Conservation (phyloP, 2,113 vertebrate species). For the Anhinga rufa region DNA sequence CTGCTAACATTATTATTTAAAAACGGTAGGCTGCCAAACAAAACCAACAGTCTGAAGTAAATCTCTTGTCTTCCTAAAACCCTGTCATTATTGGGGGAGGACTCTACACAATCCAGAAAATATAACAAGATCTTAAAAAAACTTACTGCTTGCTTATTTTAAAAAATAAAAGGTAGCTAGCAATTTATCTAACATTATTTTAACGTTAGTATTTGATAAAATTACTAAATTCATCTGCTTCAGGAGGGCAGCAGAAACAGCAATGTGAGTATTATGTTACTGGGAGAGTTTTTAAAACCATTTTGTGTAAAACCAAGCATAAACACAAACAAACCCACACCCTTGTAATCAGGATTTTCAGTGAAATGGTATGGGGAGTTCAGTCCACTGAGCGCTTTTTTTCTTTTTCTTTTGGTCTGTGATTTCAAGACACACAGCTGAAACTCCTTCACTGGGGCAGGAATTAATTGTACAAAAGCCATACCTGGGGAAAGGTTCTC, state of each 20-base stretch:
- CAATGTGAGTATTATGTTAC: neutral
- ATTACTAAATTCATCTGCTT: neutral
- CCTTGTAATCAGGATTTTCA: neutral
- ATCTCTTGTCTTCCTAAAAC: constrained; percentile 47
- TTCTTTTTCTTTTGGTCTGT: neutral
- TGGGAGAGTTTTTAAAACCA: neutral
- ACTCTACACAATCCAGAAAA: neutral
- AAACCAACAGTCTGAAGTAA: constrained; percentile 59
- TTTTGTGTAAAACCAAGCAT: neutral
- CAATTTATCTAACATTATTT: neutral
- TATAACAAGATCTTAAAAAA: neutral
- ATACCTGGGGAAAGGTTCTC: neutral
- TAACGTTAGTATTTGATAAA: neutral
- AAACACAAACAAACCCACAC: neutral
- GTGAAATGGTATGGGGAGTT: neutral
- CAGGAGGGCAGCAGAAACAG: neutral
- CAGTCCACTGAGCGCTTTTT: neutral
- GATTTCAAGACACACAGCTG: neutral
- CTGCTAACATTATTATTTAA: constrained; percentile 62
- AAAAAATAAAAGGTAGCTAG: neutral
- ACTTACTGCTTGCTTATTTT: neutral
- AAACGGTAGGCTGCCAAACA: constrained; percentile 60
- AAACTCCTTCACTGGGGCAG: neutral
- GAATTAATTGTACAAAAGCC: neutral
- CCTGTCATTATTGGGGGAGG: constrained; percentile 56